A percentile compares a stretch with the other conserved stretches of the same genome.
Conservation (phyloP, 2,113 vertebrate genomes). For the Epinephelus lanceolatus region DNA sequence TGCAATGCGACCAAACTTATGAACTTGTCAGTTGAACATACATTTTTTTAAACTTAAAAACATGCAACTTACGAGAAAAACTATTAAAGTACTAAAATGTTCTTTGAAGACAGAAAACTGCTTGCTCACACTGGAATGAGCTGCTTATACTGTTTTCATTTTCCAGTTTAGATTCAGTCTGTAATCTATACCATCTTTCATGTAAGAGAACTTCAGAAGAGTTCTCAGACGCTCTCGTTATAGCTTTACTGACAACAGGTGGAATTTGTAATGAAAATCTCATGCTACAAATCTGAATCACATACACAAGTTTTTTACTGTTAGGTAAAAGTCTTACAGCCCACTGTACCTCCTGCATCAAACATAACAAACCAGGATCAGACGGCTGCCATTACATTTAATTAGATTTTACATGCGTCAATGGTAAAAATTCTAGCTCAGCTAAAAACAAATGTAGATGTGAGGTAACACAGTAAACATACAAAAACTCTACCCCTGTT, state of each 20-base stretch:
- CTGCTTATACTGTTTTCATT: constrained; percentile 39
- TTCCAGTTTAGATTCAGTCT: constrained; percentile 15
- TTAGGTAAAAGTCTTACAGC: constrained; percentile 2
- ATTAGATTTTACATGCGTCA: constrained; percentile 35
- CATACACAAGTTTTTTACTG: background rate
- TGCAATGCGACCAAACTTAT: background rate
- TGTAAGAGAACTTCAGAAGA: constrained; percentile 30
- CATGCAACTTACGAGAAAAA: background rate
- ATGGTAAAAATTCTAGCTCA: constrained; percentile 27
- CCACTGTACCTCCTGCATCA: constrained; percentile 16
- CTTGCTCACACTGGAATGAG: background rate
- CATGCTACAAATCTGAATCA: constrained; percentile 40
- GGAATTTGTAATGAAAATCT: constrained; percentile 37
- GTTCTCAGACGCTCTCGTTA: background rate
- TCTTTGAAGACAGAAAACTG: constrained; percentile 1
- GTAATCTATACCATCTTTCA: constrained; percentile 42
- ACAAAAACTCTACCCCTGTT: background rate
- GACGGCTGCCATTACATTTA: constrained; percentile 51
- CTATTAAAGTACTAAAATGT: background rate
- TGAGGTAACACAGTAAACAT: background rate
- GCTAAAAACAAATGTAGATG: constrained; percentile 31
- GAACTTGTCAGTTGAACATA: background rate
- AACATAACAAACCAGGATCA: constrained; percentile 34
- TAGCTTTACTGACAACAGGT: constrained; percentile 46
- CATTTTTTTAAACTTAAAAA: background rate